Conservation (phyloP, 2,888 invertebrate species). For the Acronicta leporina region DNA sequence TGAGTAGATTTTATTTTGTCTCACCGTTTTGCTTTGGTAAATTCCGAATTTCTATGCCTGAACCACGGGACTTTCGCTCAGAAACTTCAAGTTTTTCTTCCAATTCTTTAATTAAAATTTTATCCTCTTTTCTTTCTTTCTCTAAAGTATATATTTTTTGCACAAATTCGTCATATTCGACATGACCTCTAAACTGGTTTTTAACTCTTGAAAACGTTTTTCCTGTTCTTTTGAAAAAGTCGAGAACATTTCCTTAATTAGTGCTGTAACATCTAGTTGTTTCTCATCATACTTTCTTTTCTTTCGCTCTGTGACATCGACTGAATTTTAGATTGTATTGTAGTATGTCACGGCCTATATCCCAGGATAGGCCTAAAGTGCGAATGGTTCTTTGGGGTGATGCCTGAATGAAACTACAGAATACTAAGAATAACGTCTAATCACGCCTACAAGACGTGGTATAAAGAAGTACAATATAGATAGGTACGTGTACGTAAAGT, state of each 20-base stretch:
- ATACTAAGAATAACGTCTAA: too few relatives aligned
- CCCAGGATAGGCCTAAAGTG: too few relatives aligned
- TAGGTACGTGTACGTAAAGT: too few relatives aligned
- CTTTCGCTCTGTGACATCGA: not conserved
- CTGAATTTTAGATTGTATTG: too few relatives aligned
- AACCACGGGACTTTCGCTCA: slow-evolving; percentile 16
- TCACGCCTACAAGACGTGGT: too few relatives aligned
- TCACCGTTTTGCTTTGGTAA: slow-evolving; percentile 14
- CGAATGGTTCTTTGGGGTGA: too few relatives aligned
- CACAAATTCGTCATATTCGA: slow-evolving; percentile 3
- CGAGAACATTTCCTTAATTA: slow-evolving; percentile 2
- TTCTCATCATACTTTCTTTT: slow-evolving; percentile 1
- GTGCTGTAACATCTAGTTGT: not conserved
- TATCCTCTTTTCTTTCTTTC: not conserved
- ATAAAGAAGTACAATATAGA: too few relatives aligned
- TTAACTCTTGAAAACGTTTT: too few relatives aligned
- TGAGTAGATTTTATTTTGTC: slow-evolving; percentile 7
- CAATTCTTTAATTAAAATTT: slow-evolving; percentile 1
- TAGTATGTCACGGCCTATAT: too few relatives aligned
- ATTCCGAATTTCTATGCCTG: slow-evolving; percentile 29
- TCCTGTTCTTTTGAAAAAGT: not conserved
- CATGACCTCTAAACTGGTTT: not conserved
- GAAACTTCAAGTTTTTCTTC: slow-evolving; percentile 9
- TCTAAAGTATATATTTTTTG: not conserved
- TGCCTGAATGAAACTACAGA: too few relatives aligned